These are phyloP conservation scores for Patiria miniata DNA, from an alignment of 35 echinoderm and acorn worm species.

Conservation along the genomic window DNA sequence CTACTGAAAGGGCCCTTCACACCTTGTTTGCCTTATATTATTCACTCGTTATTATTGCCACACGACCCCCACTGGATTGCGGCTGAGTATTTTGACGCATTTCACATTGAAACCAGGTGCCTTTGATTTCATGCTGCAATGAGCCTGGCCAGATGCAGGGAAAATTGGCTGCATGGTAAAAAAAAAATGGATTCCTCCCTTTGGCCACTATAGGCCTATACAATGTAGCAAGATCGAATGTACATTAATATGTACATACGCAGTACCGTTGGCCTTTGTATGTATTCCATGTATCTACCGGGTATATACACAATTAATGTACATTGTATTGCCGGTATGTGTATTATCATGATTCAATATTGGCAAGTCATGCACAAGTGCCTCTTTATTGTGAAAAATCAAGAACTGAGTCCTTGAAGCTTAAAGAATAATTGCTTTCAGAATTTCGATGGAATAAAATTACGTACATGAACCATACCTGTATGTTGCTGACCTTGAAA, in stretches of 20 bases:
- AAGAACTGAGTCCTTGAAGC: no score
- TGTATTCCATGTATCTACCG: not conserved
- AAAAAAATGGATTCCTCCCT: not conserved
- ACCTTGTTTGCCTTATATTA: not conserved
- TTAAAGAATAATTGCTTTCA: no score
- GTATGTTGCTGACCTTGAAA: no score
- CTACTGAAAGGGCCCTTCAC: not conserved
- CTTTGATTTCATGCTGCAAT: conserved; percentile 10
- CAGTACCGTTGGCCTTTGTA: not conserved
- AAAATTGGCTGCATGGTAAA: not conserved
- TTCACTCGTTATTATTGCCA: not conserved
- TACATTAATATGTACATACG: not conserved
- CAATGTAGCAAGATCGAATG: not conserved
- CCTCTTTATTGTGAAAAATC: no score
- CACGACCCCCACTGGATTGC: not conserved
- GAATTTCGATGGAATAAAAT: no score
- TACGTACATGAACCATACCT: no score
- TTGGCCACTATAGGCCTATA: not conserved
- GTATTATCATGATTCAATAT: no score
- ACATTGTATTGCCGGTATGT: not conserved
- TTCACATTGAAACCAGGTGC: not conserved
- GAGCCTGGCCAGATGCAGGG: not conserved
- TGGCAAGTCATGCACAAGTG: no score
- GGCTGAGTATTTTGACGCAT: conserved; percentile 6
- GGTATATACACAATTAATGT: not conserved